Evolutionary conservation across 2,888 invertebrate genomes (phyloP), one percentile per base, ranked within the genome.

Genomic region (Limenitis camilla): DNA sequence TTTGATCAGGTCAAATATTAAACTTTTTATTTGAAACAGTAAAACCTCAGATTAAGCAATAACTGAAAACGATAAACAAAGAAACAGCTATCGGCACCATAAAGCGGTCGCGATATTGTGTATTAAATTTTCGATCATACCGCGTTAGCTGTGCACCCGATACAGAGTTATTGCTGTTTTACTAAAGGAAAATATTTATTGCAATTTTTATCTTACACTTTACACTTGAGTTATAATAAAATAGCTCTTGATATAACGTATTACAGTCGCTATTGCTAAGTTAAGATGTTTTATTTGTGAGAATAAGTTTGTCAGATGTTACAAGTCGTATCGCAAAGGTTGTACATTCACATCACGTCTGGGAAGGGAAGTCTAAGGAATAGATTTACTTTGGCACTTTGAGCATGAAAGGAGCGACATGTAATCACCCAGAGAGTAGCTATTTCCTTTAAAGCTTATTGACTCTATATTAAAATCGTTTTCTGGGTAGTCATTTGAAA

Each of bases 71-170:
- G 63, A 72, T 76, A 77, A 82, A 78, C 76, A 81, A 75, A 74
- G 67, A 68, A 66, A 68, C 64, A 64, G 65, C 65, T 68, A 72
- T 73, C 74, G 68, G 70, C 74, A 69, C 72, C 67, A 76, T 78
- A 75, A 76, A 79, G 64, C 61, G 66, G 60, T 66, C 65, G 67
- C 65, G 72, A 74, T 53, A 53, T 79, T 77, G 74, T 74, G 72
- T 72, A 63, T 64, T 62, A 65, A 81, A 77, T 78, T 76, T 67
- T 68, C 76, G 80, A 80, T 80, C 72, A 74, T 74, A 73, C 72
- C 74, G 71, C 67, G 64, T 59, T 56, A 59, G 59, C 56, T 65
- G 60, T 63, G 67, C 63, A 57, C 62, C 65, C 68, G 73, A 75
- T 79, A 73, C 63, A 40, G 59, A 69, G 68, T 72, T 74, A 76